These are phyloP conservation scores for Microctenopoma steveboyesi DNA, from an alignment of 2,797 vertebrate species.

Conservation along the genomic window DNA sequence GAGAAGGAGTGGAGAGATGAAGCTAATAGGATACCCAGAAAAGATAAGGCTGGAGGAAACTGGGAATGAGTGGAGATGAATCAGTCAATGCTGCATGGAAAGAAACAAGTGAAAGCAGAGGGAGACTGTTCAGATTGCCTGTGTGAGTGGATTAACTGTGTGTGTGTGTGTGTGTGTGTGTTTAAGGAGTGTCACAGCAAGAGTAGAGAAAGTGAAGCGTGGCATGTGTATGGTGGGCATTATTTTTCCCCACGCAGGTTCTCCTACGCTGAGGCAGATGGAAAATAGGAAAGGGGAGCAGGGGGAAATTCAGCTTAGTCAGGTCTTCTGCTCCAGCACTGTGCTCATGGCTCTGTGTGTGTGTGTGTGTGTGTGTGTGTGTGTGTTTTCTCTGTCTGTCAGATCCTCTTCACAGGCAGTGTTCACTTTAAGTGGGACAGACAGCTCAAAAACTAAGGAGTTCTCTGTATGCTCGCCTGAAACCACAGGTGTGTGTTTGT, in stretches of 20 bases:
- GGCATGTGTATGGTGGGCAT: conserved; percentile 73
- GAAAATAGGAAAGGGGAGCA: conserved; percentile 85
- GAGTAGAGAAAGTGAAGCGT: conserved; percentile 63
- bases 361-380: conserved; percentile 48
- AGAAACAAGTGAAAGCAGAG: conserved; percentile 50
- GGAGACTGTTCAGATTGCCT: conserved; percentile 47
- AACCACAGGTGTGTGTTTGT: conserved; percentile 76
- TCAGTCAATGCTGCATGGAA: conserved; percentile 37
- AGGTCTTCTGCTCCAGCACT: conserved; percentile 78
- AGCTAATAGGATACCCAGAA: conserved; percentile 26
- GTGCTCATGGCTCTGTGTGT: conserved; percentile 69
- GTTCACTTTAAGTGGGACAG: conserved; percentile 77
- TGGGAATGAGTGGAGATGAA: conserved; percentile 22
- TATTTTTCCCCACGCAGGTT: conserved; percentile 79
- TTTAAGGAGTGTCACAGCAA: conserved; percentile 60
- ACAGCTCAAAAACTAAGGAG: conserved; percentile 76
- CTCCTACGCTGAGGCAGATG: conserved; percentile 83
- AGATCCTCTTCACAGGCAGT: conserved; percentile 76
- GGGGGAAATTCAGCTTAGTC: conserved; percentile 83
- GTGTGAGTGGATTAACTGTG: conserved; percentile 36
- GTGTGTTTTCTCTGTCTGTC: conserved; percentile 76
- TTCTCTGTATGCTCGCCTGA: conserved; percentile 70
- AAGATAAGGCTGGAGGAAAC: conserved; percentile 50
- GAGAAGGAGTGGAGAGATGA: conserved; percentile 5
- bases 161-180: conserved; percentile 33